These are phyloP conservation scores for Sycophila texana DNA, from an alignment of 2,888 invertebrate genomes.

Conservation along the genomic window DNA sequence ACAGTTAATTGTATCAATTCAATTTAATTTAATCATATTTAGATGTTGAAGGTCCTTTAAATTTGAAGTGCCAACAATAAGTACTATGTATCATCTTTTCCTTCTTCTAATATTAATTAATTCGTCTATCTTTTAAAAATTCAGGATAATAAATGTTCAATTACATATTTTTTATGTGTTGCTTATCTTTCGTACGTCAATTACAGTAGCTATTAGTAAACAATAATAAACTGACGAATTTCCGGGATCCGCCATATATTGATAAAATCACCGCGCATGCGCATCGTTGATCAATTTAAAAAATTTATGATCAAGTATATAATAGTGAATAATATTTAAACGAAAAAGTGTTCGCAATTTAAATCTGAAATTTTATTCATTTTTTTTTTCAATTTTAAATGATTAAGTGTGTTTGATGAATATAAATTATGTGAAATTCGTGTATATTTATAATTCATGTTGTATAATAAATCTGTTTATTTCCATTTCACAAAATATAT, in stretches of 20 bases:
- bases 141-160: not conserved
- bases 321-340: not conserved
- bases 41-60: too few relatives aligned
- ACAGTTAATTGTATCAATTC: not conserved
- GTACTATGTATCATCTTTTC: too few relatives aligned
- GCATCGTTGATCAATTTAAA: not conserved
- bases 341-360: not conserved
- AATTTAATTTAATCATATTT: too few relatives aligned
- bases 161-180: not conserved
- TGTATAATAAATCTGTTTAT: conserved; percentile 49
- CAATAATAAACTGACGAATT: not conserved
- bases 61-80: too few relatives aligned
- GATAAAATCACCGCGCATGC: not conserved
- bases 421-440: not conserved
- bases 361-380: not conserved
- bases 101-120: not conserved
- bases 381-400: not conserved
- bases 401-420: not conserved
- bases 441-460: conserved; percentile 20
- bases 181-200: not conserved
- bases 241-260: not conserved
- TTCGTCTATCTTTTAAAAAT: not conserved
- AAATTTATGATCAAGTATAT: not conserved
- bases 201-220: not conserved
- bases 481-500: conserved; percentile 48